Conservation (phyloP, 1,140 invertebrate genomes). For the Centruroides sculpturatus region DNA sequence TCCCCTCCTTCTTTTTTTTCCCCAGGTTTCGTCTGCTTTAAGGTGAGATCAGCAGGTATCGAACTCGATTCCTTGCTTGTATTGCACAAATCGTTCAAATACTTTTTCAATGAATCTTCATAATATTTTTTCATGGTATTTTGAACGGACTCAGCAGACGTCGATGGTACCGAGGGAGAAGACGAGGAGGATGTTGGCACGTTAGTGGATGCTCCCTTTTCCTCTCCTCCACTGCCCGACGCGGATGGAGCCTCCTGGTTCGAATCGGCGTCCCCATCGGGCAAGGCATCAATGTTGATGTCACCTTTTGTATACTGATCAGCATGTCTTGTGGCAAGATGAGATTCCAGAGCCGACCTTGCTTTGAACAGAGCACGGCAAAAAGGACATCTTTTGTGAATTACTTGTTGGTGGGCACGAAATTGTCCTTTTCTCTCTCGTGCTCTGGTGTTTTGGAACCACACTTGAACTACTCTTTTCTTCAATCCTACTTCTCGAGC, state of each 20-base stretch:
- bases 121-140: constrained; percentile 65
- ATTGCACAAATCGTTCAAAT: constrained; percentile 58
- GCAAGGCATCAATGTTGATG: constrained; percentile 81
- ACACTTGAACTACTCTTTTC: constrained; percentile 91
- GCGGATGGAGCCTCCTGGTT: constrained; percentile 45
- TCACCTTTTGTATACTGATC: constrained; percentile 81
- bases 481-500: constrained; percentile 88
- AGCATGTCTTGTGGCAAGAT: constrained; percentile 80
- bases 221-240: no score
- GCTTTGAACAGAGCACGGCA: constrained; percentile 89
- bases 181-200: constrained; percentile 1
- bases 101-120: constrained; percentile 82
- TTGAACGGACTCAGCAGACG: constrained; percentile 6
- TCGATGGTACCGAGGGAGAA: constrained; percentile 1
- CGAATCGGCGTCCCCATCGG: constrained; percentile 41
- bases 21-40: constrained; percentile 9
- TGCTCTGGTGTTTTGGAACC: constrained; percentile 84
- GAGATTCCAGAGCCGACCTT: constrained; percentile 84
- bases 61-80: background rate
- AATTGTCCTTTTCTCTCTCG: constrained; percentile 82
- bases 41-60: constrained; percentile 23
- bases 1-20: constrained; percentile 32
- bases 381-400: constrained; percentile 88
- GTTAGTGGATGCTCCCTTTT: background rate
- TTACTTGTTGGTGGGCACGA: constrained; percentile 86